Base-by-base conservation (phyloP, 2,888 invertebrate genomes). In the Lasioglossum leucozonium region DNA sequence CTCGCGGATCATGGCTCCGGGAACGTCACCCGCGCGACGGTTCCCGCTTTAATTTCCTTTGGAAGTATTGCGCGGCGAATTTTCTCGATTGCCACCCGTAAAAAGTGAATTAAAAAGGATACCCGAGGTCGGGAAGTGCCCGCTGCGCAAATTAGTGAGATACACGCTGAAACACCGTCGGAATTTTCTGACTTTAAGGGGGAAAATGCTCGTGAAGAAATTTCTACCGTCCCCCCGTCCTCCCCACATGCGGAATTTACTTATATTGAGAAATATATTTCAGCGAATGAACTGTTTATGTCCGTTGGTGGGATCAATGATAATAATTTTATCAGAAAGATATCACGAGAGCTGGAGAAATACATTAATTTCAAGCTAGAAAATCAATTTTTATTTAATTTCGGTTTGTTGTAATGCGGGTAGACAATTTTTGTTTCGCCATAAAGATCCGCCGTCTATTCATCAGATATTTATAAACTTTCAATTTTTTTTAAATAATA, bases 41-140 rank as follows among this genome's bases (percentile, higher is more conserved):
- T 78, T 78, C 72, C 73, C 78, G 84, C 74, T 78, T 82, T 82
- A 82, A 82, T 82, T 82, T 80, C 62, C 81, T 40, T 75, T 62
- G 75, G 62, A 51, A 72, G 62, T 42, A 16, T 71, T 16, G 34
- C 47, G 80, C 30, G 71, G 37, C 80, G 74, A 47, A 71, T 71
- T 71, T 80, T 58, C 82, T 40, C 79, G 30, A 6, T 67, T 40
- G 69, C 69, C n/a, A n/a, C 37, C 37, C 40, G 55, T n/a, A 58
- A 67, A 58, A 73, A 69, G 73, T 55, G 73, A 67, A 82, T 81
- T 81, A 77, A 81, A 47, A 47, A 30, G 34, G 34, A 69, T 40
- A 47, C 58, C 76, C 44, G 37, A 71, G 71, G 51, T n/a, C 84
- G 67, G 58, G 67, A 16, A 67, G 51, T 55, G 71, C 42, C 78